Evolutionary conservation across 2,797 vertebrate genomes (phyloP), one percentile per base, ranked within the genome.

Genomic region (Xenentodon cancila): DNA sequence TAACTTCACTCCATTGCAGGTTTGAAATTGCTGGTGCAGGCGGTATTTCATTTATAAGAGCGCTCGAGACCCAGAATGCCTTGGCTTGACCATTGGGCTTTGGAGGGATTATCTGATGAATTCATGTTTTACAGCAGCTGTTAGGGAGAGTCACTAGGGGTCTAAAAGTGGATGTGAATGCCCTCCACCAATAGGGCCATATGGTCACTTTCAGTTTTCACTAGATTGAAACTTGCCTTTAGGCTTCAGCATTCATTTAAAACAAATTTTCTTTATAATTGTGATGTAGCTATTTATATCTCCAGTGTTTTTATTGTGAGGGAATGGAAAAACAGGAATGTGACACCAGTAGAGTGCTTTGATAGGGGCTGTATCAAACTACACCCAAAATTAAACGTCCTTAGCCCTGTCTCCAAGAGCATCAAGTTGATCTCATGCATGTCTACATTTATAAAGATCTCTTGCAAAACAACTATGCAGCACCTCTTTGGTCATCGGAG

Each of bases 101-200:
- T 94, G 92, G 85, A 84, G 89, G 88, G 88, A 92, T 94, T 94
- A 93, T 89, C 84, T 86, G 79, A 86, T 91, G 93, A 94, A 90
- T 96, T 94, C 91, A 84, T 95, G 91, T 94, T 95, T 95, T 95
- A 93, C 93, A 92, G 88, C 93, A 93, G 93, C 91, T 93, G 93
- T 92, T 94, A 91, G 92, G 88, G 85, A 87, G 92, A 93, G 92
- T 92, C 93, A 93, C 93, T 87, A 54, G 88, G 73, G 90, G 81
- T 88, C 94, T 96, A 95, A 96, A 95, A 94, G 90, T 92, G 85
- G 92, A 93, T 59, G 49, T 19, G 64, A 86, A 77, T 84, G 77
- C 84, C 79, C 68, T 69, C 68, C 60, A 50, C 32, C 80, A 62
- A 85, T 82, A 75, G 79, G 75, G 65, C 67, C 40, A 20, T 64